A percentile compares a stretch with the other conserved stretches of the same genome.
phyloP scores from a whole-genome alignment of 2,113 vertebrate species.

The Amazona vittata region DNA sequence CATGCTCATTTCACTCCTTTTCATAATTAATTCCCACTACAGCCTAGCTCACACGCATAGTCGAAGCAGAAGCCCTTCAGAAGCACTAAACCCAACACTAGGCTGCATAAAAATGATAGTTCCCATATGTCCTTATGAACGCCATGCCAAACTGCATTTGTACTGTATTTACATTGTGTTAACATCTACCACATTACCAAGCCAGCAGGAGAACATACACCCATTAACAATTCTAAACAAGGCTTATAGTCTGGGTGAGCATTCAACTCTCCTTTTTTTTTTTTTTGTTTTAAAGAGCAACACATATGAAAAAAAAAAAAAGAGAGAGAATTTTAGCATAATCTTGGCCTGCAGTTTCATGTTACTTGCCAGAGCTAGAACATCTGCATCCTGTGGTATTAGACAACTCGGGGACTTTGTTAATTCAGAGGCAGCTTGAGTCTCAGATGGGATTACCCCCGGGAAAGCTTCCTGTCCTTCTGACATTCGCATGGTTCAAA shows the following conservation, averaged over 20 bases:
- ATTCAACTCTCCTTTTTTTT: neutral
- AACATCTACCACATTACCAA: constrained; percentile 55
- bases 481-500: neutral
- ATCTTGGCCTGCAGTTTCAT: constrained; percentile 52
- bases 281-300: neutral
- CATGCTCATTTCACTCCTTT: constrained; percentile 26
- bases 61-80: constrained; percentile 57
- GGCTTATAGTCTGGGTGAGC: constrained; percentile 2
- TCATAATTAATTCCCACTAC: constrained; percentile 49
- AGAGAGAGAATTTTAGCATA: neutral
- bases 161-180: constrained; percentile 66
- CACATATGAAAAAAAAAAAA: neutral
- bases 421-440: constrained; percentile 19
- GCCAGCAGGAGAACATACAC: constrained; percentile 25
- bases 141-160: constrained; percentile 26
- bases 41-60: constrained; percentile 20
- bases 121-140: constrained; percentile 58
- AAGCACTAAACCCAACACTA: constrained; percentile 30
- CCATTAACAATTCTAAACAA: constrained; percentile 54
- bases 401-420: constrained; percentile 38
- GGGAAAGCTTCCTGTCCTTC: constrained; percentile 10
- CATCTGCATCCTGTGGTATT: constrained; percentile 60
- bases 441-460: neutral
- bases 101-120: constrained; percentile 36
- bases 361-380: constrained; percentile 47